Base-by-base conservation (phyloP, 2,888 invertebrate genomes). In the Pyrocoelia pectoralis region DNA sequence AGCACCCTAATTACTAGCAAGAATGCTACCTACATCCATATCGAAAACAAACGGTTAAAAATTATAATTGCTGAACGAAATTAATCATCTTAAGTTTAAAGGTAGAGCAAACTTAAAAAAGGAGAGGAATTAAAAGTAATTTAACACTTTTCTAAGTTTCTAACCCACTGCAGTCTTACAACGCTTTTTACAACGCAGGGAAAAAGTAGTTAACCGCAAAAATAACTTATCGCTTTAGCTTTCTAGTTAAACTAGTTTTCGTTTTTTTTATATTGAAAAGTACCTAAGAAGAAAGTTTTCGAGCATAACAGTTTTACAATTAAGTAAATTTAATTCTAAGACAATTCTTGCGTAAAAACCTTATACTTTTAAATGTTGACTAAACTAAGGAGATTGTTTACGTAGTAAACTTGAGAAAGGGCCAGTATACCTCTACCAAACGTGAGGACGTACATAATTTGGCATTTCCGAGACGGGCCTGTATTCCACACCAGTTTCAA, bases 381-480 rank as follows among this genome's bases (percentile, higher is more conserved):
- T 56, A 38, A 29, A 49, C 29, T 56, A 48, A 48, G 49, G 33
- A 28, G 13, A 5, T n/a, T 56, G 50, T 57, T 57, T 57, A 15
- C 24, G 40, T 50, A 57, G 28, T 17, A n/a, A 57, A 57, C 24
- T 57, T 57, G 38, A 38, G 49, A 48, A 50, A 57, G 38, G 50
- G 49, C 54, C 43, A n/a, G 33, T 33, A n/a, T 33, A 33, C 50
- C 40, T 19, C 19, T 40, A 9, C 10, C 13, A 57, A 50, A 57
- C 50, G 50, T 57, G 56, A 49, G 50, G 56, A 49, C 50, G 56
- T 57, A 50, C 50, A 50, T 40, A 50, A 41, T 57, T 50, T 17
- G 13, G 24, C 14, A 41, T 40, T 40, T 50, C 56, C 50, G 56
- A 40, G n/a, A 50, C 56, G 50, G 24, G 4, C 14, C 40, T 38